Base-by-base conservation (phyloP, 2,888 invertebrate species). In the Parochlus steinenii region DNA sequence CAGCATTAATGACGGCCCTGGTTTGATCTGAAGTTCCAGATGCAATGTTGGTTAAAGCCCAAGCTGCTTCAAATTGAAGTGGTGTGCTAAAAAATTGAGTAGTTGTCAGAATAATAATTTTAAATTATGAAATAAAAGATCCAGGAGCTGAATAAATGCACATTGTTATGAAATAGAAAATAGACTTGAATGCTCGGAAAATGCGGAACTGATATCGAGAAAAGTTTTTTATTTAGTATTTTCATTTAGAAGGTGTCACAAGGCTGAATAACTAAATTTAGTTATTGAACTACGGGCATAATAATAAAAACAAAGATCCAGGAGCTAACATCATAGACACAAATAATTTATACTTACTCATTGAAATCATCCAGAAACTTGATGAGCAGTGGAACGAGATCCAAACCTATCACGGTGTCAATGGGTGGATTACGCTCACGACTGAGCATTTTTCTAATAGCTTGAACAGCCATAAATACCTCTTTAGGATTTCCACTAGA, bases 11-110 rank as follows among this genome's bases (percentile, higher is more conserved):
- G 1, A 95, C 90, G 12, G 77, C 74, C 45, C 75, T 68, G 0
- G 97, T 98, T 55, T 98, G 92, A 1, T 79, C 78, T 0, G 82
- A 74, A 0, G 85, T 85, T 6, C 97, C 97, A 0, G 93, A 93
- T 0, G 97, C 95, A 35, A 98, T 85, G 53, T 97, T 97, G 17
- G 97, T 98, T 37, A 98, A 61, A 0, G 92, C 92, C 97, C 97
- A 98, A 0, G 93, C 81, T 2, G 93, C 81, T 61, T 97, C 97
- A 61, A 97, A 97, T 55, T 95, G 86, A 2, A 87, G 61, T 32
- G 72, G 64, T 1, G 74, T 58, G 44, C 82, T 83, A 52, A 1
- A 62, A 61, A 40, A 18, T 30, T 35, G 27, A 34, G 31, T n/a
- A 19, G 12, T 24, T 17, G 4, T 6, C 20, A 39, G 26, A 31